Evolutionary conservation across 2,113 vertebrate species (phyloP), one percentile per base, ranked within the genome.

Genomic region (Thunnus thynnus): DNA sequence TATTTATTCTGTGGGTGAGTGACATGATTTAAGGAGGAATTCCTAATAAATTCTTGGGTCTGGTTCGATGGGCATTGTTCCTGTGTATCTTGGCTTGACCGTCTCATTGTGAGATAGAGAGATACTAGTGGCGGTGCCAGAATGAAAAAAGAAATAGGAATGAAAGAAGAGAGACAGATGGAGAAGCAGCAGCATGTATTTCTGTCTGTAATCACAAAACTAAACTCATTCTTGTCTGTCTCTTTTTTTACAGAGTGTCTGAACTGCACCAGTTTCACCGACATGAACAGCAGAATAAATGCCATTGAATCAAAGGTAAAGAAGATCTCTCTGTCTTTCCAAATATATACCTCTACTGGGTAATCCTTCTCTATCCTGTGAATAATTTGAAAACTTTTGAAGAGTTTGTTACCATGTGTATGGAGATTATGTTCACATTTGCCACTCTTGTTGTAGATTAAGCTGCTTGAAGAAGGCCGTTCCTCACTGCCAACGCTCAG

Each of bases 231-330:
- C 27, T 41, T 55, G 3, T 78, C 32, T 87, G 22, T 62, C 10
- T 78, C 13, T 84, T 32, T 80, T 56, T 71, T 57, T 68, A 5
- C 91, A 99, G 98, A 98, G 92, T 98, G 97, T 85, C 94, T 98
- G 96, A 99, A 99, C 93, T 99, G 98, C 74, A 97, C 97, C 0
- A 94, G 94, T 52, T 96, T 97, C 47, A 95, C 92, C 0, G 93
- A 96, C 20, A 97, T 99, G 96, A 97, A 86, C 0, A 95, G 95
- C 88, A 95, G 97, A 69, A 95, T 99, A 67, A 95, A 93, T 86
- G 93, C 88, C 0, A 94, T 98, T 17, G 97, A 98, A 89, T 95
- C 96, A 76, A 98, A 98, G 97, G 98, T 98, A 90, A 89, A 73
- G 61, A 44, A 0, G 46, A 30, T 55, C 44, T 5, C 0, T 48